phyloP scores from a whole-genome alignment of 2,888 invertebrate species.

The Ennomos fuscantarius region DNA sequence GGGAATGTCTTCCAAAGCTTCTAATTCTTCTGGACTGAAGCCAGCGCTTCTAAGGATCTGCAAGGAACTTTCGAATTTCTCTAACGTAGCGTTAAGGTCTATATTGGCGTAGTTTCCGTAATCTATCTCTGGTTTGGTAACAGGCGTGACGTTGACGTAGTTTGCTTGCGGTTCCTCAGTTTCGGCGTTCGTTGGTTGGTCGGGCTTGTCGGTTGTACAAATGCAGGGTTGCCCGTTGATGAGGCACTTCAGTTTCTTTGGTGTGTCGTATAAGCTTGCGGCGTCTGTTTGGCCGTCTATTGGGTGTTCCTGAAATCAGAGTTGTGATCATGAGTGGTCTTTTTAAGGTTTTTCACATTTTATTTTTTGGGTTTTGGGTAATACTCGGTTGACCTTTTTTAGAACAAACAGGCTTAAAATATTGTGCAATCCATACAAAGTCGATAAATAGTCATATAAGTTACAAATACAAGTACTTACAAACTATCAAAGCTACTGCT shows the following conservation, averaged over 20 bases:
- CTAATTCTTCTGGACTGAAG: slow-evolving; percentile 84
- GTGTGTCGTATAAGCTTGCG: slow-evolving; percentile 89
- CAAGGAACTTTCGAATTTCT: slow-evolving; percentile 91
- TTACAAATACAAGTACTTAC: too few relatives aligned
- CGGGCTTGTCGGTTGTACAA: slow-evolving; percentile 80
- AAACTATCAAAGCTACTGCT: too few relatives aligned
- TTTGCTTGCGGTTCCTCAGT: slow-evolving; percentile 68
- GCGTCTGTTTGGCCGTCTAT: slow-evolving; percentile 61
- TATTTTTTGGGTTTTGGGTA: too few relatives aligned
- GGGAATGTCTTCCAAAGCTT: slow-evolving; percentile 77
- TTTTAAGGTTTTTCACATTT: too few relatives aligned
- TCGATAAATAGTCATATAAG: too few relatives aligned
- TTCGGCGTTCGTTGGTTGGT: slow-evolving; percentile 64
- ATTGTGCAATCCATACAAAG: too few relatives aligned
- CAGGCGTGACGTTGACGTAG: slow-evolving; percentile 81
- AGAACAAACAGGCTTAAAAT: too few relatives aligned
- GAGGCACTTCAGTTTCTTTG: slow-evolving; percentile 90
- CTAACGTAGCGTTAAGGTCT: slow-evolving; percentile 90
- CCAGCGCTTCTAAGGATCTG: slow-evolving; percentile 87
- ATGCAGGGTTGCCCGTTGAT: slow-evolving; percentile 84
- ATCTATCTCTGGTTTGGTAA: slow-evolving; percentile 65
- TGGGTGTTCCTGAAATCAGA: slow-evolving; percentile 75
- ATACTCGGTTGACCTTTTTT: too few relatives aligned
- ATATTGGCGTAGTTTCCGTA: slow-evolving; percentile 89
- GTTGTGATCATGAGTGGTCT: not conserved